Evolutionary conservation across 2,113 vertebrate genomes (phyloP).

Genomic region (Marmota flaviventris): DNA sequence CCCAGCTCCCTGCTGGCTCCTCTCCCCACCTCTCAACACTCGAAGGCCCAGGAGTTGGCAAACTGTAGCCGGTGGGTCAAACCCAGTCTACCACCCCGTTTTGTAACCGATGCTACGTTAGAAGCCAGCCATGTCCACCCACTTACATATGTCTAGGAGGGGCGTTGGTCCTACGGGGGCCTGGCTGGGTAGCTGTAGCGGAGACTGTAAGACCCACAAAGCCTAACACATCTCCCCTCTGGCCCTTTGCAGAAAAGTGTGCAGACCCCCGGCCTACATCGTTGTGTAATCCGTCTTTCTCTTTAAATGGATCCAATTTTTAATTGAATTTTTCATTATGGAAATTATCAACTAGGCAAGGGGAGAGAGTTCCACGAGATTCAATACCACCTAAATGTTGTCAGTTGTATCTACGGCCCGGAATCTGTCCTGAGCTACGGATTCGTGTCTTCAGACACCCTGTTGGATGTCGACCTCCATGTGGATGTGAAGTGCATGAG

Average conservation of each 20-base stretch:
- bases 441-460: not conserved
- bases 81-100: not conserved
- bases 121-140: not conserved
- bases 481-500: not conserved
- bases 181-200: not conserved
- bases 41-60: not conserved
- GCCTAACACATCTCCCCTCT: not conserved
- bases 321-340: not conserved
- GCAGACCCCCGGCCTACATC: not conserved
- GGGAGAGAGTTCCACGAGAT: not conserved
- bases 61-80: not conserved
- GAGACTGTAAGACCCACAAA: not conserved
- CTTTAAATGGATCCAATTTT: not conserved
- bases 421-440: not conserved
- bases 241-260: not conserved
- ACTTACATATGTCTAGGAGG: not conserved
- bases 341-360: not conserved
- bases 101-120: not conserved
- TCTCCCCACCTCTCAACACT: not conserved
- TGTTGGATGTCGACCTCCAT: not conserved
- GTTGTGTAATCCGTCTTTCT: not conserved
- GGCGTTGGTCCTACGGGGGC: no score
- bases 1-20: not conserved
- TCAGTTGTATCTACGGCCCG: not conserved
- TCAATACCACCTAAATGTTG: not conserved